Base-by-base conservation (phyloP, 35 echinoderm and acorn worm species). In the Heliocidaris erythrogramma region DNA sequence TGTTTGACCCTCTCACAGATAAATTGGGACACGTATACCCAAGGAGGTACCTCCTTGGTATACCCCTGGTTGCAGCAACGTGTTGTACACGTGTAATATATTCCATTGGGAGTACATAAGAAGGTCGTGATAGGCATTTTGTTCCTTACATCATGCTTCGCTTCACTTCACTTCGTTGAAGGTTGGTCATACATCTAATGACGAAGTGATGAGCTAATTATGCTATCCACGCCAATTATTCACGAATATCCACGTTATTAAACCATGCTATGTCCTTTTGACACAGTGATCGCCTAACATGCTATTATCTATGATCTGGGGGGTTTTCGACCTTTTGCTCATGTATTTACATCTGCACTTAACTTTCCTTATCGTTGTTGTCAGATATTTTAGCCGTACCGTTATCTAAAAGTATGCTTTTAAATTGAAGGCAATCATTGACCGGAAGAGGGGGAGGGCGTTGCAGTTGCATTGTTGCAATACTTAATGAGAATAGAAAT, bases 191-290 rank as follows among this genome's bases (percentile, higher is more conserved):
- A 78, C 65, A 21, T 78, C n/a, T n/a, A 78, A 78, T 78, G 65
- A 78, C n/a, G 65, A 78, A 78, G 65, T 78, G 65, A 78, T 78
- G 65, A 78, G 65, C 27, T 78, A 78, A 78, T 78, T 78, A 78
- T 27, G 18, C 65, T 27, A 5, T 78, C 18, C 18, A 0, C 65
- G 18, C 65, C 27, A 78, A 27, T 78, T n/a, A 18, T n/a, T n/a
- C 21, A n/a, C 65, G 65, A 24, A 7, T 78, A 71, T 71, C 61
- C 24, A 27, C 61, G 5, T 71, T 24, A 78, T 27, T 78, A 78
- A n/a, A 78, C 65, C 27, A 24, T 71, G 61, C 27, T 78, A 78
- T 78, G 27, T 78, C 27, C 27, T 6, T 14, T 14, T 14, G 12
- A 14, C 59, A 18, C 2, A 18, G 18, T 60, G 59, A 14, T 60